Base-by-base conservation (phyloP, 2,888 invertebrate genomes). In the Stenodera caucasica region DNA sequence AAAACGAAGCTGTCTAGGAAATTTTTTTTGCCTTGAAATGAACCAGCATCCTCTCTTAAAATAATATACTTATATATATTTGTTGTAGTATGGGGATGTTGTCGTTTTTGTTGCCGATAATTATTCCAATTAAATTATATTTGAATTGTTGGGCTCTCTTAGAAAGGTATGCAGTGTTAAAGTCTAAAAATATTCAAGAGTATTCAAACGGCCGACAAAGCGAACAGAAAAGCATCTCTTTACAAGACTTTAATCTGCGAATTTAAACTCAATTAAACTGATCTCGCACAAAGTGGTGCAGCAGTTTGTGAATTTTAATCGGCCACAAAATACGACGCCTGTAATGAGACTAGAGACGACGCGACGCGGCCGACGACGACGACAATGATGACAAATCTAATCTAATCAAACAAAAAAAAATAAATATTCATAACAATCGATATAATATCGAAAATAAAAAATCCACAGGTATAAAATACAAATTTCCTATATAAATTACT, bases 241-340 rank as follows among this genome's bases (percentile, higher is more conserved):
- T 15, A 52, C 52, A 52, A 30, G 52, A 52, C 52, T 33, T 52
- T 52, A 52, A 52, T 52, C 52, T 52, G 32, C 32, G 52, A 52
- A 52, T 52, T 52, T 52, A 52, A 52, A 52, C 52, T 52, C 52
- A 52, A 52, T 52, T 52, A 52, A 52, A 52, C 52, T 52, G 52
- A 52, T 52, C 52, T 52, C 30, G 23, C 29, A 45, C 18, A 52
- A 33, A 32, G 52, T 52, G 52, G 52, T 33, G 52, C 32, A 52
- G 52, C 52, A 32, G 52, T 32, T 52, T 52, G 52, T 52, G 52
- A 52, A 52, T 52, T 52, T 52, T 52, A 52, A 52, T 32, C 52
- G 52, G 26, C 52, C 52, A 30, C 32, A 21, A 32, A 52, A 30
- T 50, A 50, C 50, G 30, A 52, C 52, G 52, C 52, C 32, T 33